A percentile compares a stretch with the other conserved stretches of the same genome.
Evolutionary conservation across 2,797 vertebrate species (phyloP).

Genomic region (Lemur catta): DNA sequence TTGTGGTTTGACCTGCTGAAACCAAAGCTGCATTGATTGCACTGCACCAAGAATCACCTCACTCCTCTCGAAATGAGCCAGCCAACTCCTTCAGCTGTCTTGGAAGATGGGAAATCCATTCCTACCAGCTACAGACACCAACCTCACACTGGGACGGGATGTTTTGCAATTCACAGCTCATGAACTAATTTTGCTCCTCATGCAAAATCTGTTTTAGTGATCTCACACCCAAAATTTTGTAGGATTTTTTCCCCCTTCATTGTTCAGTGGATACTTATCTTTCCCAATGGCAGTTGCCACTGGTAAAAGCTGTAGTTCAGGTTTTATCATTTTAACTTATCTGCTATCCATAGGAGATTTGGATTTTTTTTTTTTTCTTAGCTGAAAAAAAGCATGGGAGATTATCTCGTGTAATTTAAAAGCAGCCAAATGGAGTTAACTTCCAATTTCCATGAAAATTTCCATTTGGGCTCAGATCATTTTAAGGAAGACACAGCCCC

Average conservation of each 20-base stretch:
- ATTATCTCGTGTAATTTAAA: conserved; percentile 13
- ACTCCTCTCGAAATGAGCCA: not conserved
- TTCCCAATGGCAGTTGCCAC: not conserved
- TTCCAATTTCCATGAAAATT: not conserved
- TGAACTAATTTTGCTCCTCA: not conserved
- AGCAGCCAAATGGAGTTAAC: not conserved
- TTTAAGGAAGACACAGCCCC: conserved; percentile 15
- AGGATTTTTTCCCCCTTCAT: not conserved
- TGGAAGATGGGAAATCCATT: not conserved
- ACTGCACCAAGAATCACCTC: not conserved
- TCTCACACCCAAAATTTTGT: not conserved
- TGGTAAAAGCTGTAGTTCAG: not conserved
- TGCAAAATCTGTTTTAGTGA: not conserved
- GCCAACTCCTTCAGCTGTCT: not conserved
- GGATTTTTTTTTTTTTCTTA: not conserved
- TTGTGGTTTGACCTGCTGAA: not conserved
- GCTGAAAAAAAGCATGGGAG: not conserved
- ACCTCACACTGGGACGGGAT: not conserved
- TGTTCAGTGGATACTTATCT: not conserved
- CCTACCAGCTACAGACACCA: not conserved
- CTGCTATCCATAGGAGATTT: not conserved
- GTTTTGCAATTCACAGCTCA: not conserved
- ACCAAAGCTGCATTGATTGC: not conserved
- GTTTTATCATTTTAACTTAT: not conserved
- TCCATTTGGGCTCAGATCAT: not conserved